A percentile compares a stretch with the other conserved stretches of the same genome.
Evolutionary conservation across 2,113 vertebrate species (phyloP).

Genomic region (Indicator indicator): DNA sequence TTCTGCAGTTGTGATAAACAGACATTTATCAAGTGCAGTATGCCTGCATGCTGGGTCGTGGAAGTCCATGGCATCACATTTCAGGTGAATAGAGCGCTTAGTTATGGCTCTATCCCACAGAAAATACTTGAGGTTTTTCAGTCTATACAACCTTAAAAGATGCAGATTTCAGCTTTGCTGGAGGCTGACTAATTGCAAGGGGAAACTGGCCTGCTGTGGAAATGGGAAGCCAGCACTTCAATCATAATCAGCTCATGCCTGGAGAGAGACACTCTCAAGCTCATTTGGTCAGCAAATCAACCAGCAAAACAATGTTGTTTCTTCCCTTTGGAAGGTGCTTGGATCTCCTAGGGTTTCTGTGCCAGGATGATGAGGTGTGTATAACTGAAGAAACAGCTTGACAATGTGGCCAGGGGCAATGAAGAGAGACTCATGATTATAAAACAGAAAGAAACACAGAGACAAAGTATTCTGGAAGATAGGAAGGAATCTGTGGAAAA

Average conservation of each 20-base stretch:
- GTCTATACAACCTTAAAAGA: constrained; percentile 39
- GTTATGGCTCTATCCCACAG: constrained; percentile 46
- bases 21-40: constrained; percentile 22
- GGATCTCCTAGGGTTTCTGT: not conserved
- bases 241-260: not conserved
- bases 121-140: constrained; percentile 71
- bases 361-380: not conserved
- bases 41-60: constrained; percentile 14
- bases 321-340: not conserved
- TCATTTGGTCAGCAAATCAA: not conserved
- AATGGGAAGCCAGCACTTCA: not conserved
- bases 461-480: not conserved
- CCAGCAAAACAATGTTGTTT: not conserved
- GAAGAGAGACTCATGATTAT: not conserved
- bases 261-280: not conserved
- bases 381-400: not conserved
- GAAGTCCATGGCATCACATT: constrained; percentile 43
- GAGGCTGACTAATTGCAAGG: constrained; percentile 2
- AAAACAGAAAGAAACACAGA: not conserved
- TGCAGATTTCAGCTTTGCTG: constrained; percentile 54
- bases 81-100: constrained; percentile 58
- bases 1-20: constrained; percentile 45
- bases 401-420: not conserved
- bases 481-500: not conserved
- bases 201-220: not conserved